A percentile compares a stretch with the other conserved stretches of the same genome.
These are phyloP conservation scores for Prietella phreatophila DNA, from an alignment of 2,113 vertebrate species.

Conservation along the genomic window DNA sequence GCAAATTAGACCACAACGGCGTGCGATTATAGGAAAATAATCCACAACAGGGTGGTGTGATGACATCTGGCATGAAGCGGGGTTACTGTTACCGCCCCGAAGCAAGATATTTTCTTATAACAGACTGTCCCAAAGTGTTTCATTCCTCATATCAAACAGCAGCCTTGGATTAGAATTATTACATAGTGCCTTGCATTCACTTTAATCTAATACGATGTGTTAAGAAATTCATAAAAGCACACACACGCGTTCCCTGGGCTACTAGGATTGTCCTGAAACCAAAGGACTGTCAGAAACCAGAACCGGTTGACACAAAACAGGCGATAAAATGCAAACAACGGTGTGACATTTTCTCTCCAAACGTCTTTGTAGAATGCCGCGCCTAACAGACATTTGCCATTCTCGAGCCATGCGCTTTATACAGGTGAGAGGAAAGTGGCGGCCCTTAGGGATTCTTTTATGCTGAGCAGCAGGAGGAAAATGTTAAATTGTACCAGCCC, in stretches of 20 bases:
- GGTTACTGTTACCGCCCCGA: not conserved
- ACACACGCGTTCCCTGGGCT: not conserved
- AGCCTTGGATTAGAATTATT: not conserved
- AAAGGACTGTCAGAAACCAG: slow-evolving; percentile 17
- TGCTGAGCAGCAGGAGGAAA: slow-evolving; percentile 64
- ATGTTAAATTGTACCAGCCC: slow-evolving; percentile 65
- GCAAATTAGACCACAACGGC: not conserved
- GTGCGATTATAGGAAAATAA: not conserved
- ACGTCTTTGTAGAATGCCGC: slow-evolving; percentile 49
- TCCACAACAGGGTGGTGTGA: not conserved
- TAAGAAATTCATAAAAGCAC: not conserved
- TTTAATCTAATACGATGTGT: not conserved
- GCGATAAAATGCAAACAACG: slow-evolving; percentile 35
- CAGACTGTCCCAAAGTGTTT: not conserved
- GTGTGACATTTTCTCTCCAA: slow-evolving; percentile 42
- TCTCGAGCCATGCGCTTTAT: slow-evolving; percentile 57
- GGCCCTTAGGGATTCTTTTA: slow-evolving; percentile 62
- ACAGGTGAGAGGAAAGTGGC: slow-evolving; percentile 60
- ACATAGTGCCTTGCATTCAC: not conserved
- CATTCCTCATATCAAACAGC: not conserved
- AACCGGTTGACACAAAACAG: slow-evolving; percentile 20
- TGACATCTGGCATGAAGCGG: not conserved
- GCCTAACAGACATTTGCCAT: slow-evolving; percentile 37
- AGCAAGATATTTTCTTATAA: not conserved
- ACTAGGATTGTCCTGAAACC: slow-evolving; percentile 4